A percentile compares a stretch with the other conserved stretches of the same genome.
Conservation (phyloP, 1,140 invertebrate genomes). For the Drosophila pseudoobscura region DNA sequence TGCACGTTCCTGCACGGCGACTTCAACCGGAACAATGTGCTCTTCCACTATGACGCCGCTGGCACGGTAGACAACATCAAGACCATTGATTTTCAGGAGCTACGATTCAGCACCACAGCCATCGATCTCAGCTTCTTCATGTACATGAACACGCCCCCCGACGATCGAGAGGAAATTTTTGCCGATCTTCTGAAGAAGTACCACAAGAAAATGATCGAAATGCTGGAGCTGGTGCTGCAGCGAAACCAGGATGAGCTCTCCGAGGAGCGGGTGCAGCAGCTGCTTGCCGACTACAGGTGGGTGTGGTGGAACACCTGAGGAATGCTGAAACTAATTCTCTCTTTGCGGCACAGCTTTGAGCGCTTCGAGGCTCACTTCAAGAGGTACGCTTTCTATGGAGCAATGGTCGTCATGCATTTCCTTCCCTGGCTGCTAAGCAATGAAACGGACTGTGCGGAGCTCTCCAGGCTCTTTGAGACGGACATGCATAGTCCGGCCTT, state of each 20-base stretch:
- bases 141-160: slow-evolving; percentile 69
- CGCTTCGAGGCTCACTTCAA: slow-evolving; percentile 68
- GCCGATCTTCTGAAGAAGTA: slow-evolving; percentile 36
- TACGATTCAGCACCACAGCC: slow-evolving; percentile 68
- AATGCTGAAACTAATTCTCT: too few relatives aligned
- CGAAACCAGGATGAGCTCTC: slow-evolving; percentile 38
- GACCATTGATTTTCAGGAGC: slow-evolving; percentile 80
- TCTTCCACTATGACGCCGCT: slow-evolving; percentile 54
- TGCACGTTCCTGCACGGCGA: slow-evolving; percentile 77
- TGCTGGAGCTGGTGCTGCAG: slow-evolving; percentile 61
- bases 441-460: slow-evolving; percentile 53
- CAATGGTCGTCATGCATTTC: slow-evolving; percentile 74
- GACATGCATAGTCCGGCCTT: slow-evolving; percentile 69
- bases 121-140: slow-evolving; percentile 77
- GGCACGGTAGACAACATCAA: slow-evolving; percentile 58
- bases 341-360: slow-evolving; percentile 39
- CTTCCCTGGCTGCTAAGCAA: slow-evolving; percentile 71
- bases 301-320: background rate
- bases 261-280: slow-evolving; percentile 44
- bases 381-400: slow-evolving; percentile 75
- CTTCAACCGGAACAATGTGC: slow-evolving; percentile 80
- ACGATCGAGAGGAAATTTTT: slow-evolving; percentile 33
- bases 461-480: slow-evolving; percentile 68
- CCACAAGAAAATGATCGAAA: slow-evolving; percentile 53
- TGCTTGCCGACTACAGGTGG: slow-evolving; percentile 54